Base-by-base conservation (phyloP, 2,113 vertebrate species). In the Hipposideros armiger region DNA sequence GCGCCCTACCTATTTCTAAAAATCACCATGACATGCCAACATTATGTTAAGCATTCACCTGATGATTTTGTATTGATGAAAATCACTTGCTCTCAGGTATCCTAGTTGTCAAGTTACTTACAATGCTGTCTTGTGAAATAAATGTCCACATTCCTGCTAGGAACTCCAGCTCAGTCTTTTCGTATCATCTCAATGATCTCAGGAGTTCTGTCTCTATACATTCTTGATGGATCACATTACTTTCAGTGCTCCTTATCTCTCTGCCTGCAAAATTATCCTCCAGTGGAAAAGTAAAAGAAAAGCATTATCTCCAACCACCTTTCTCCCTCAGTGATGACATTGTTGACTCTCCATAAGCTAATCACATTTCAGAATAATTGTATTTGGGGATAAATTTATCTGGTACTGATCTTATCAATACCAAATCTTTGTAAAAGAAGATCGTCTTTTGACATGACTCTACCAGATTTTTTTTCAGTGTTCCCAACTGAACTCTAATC, bases 181-280 rank as follows among this genome's bases (percentile, higher is more conserved):
- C 73, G 1, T 91, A 67, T 82, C 91, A 96, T 96, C 97, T 96
- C 60, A 83, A 62, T 70, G 78, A 96, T 96, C 94, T 93, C 58
- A 69, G 80, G 80, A 73, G 47, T 70, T 95, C 77, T 96, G 86
- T 96, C 96, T 95, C 66, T 78, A 36, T 89, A 50, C 54, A 20
- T 97, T 97, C 73, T 91, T 98, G 96, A 95, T 92, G 74, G 95
- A 95, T 96, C 56, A 30, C 62, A 87, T 98, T 97, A 94, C 81
- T 96, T 98, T 98, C 95, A 97, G 78, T 26, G 91, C 62, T 80
- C 91, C 85, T 98, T 98, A 98, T 97, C 96, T 97, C 90, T 91
- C 73, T 97, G 86, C 93, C 96, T 95, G 90, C 94, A 97, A 97
- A 98, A 96, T 95, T 52, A 58, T 92, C 36, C 91, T 93, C 83